phyloP scores from a whole-genome alignment of 2,888 invertebrate genomes.

The Tenthredo notha region DNA sequence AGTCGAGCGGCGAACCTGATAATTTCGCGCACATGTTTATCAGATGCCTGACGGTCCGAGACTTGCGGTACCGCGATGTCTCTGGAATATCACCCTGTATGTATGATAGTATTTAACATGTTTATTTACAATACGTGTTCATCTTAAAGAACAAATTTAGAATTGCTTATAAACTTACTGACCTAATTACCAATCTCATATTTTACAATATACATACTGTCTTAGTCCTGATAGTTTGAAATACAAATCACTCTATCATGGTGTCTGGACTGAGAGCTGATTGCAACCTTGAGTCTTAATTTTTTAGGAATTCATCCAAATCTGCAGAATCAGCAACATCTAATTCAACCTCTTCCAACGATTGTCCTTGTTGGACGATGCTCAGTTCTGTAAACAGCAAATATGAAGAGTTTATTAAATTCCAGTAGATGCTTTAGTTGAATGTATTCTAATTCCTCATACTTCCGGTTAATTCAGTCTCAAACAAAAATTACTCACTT shows the following conservation, averaged over 20 bases:
- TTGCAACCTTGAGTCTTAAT: constrained; percentile 64
- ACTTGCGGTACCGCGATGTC: too few relatives aligned
- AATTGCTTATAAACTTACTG: not conserved
- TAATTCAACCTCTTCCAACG: constrained; percentile 84
- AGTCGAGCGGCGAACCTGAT: too few relatives aligned
- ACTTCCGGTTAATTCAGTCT: constrained; percentile 39
- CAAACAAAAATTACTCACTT: constrained; percentile 77
- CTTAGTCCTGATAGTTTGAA: not conserved
- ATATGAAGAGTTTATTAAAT: not conserved
- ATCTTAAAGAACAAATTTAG: not conserved
- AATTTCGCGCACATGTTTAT: too few relatives aligned
- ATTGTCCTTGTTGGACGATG: constrained; percentile 74
- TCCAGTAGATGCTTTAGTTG: not conserved
- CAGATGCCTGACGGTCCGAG: too few relatives aligned
- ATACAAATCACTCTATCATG: not conserved
- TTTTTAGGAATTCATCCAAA: constrained; percentile 83
- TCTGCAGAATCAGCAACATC: constrained; percentile 81
- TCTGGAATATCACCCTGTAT: too few relatives aligned
- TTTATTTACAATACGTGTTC: constrained; percentile 4
- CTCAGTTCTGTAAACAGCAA: constrained; percentile 66
- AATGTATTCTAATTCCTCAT: not conserved
- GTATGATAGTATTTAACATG: not conserved
- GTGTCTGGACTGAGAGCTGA: not conserved
- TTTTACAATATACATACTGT: not conserved
- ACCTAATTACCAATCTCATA: not conserved